These are phyloP conservation scores for Drosophila kepulauana DNA, from an alignment of 1,140 invertebrate genomes.

Conservation along the genomic window DNA sequence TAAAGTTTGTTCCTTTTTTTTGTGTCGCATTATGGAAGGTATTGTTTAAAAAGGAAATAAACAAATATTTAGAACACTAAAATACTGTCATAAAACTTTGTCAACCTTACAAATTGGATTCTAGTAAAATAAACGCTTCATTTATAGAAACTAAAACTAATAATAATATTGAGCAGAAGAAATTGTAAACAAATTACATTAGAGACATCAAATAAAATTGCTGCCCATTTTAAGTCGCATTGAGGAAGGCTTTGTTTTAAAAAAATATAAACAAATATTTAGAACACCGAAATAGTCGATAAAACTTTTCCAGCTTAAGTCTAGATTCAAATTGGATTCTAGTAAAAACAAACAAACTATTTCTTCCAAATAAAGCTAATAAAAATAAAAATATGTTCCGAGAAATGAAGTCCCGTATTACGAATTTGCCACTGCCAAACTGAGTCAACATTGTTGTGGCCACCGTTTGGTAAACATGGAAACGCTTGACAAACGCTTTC, in stretches of 20 bases:
- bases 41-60: neutral
- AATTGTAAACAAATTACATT: no score
- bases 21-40: no score
- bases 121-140: neutral
- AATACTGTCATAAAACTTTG: neutral
- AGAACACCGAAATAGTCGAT: neutral
- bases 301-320: neutral
- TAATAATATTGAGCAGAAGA: neutral
- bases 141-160: neutral
- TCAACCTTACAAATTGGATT: neutral
- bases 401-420: constrained; percentile 7
- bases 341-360: neutral
- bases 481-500: constrained; percentile 38
- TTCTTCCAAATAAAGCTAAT: neutral
- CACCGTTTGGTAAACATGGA: constrained; percentile 60
- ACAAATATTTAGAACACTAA: neutral
- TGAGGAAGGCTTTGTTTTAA: no score
- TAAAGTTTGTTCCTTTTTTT: no score
- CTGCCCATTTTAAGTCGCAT: no score
- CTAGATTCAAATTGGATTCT: neutral
- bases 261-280: no score
- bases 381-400: neutral
- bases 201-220: no score
- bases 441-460: constrained; percentile 60
- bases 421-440: neutral